A percentile compares a stretch with the other conserved stretches of the same genome.
Conservation (phyloP, 2,113 vertebrate species). For the Oncorhynchus mykiss region DNA sequence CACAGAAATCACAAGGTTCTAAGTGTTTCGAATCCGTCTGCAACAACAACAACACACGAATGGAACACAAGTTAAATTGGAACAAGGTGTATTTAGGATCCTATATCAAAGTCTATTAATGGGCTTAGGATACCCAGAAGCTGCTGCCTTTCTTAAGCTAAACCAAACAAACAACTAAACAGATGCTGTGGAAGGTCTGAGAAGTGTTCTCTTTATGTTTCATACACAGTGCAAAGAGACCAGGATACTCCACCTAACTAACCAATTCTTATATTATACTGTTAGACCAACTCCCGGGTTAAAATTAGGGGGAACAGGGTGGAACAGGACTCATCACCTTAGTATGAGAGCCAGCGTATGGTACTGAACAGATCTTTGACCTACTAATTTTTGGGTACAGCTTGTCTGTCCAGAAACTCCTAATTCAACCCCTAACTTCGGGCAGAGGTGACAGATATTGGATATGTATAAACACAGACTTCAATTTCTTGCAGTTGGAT, state of each 20-base stretch:
- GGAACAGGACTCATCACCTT: not conserved
- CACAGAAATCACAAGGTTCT: too few species aligned
- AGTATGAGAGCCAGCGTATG: too few species aligned
- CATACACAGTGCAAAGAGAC: not conserved
- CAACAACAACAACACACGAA: conserved; percentile 75
- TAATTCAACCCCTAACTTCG: conserved; percentile 23
- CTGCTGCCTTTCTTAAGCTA: conserved; percentile 81
- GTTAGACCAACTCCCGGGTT: not conserved
- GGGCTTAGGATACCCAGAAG: conserved; percentile 82
- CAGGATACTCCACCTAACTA: not conserved
- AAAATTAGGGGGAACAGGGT: not conserved
- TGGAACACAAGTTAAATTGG: conserved; percentile 80
- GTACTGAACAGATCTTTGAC: too few species aligned
- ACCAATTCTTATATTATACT: not conserved
- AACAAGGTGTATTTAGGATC: conserved; percentile 76
- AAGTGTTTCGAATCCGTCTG: conserved; percentile 47
- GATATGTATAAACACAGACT: not conserved
- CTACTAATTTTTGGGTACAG: conserved; percentile 4
- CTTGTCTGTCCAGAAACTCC: conserved; percentile 9
- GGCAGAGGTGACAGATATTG: conserved; percentile 3
- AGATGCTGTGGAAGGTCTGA: conserved; percentile 70
- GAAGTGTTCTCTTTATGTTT: conserved; percentile 68
- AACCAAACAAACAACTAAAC: conserved; percentile 87
- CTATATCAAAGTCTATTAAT: conserved; percentile 81
- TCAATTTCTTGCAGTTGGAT: too few species aligned